Percentiles rank a stretch among this genome's conserved stretches.
Evolutionary conservation across 2,113 vertebrate genomes (phyloP).

Genomic region (Phalacrocorax aristotelis): DNA sequence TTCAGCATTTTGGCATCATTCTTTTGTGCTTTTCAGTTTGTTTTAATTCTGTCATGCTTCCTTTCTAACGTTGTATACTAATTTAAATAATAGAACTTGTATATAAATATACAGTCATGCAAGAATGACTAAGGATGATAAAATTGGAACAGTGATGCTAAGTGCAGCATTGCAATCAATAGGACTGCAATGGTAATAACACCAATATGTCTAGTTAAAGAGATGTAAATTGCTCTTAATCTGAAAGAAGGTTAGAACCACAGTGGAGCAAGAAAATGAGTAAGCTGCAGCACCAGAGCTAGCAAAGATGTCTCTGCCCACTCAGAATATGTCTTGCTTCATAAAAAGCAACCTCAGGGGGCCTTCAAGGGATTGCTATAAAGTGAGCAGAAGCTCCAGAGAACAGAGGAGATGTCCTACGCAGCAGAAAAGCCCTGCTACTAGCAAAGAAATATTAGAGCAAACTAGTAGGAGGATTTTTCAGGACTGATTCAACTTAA

Average conservation of each 20-base stretch:
- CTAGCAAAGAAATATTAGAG: neutral
- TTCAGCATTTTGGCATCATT: conserved; percentile 24
- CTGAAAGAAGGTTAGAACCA: conserved; percentile 60
- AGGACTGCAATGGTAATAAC: conserved; percentile 66
- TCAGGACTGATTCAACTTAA: neutral
- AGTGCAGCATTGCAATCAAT: conserved; percentile 65
- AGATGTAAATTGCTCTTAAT: conserved; percentile 67
- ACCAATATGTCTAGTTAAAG: conserved; percentile 65
- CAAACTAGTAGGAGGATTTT: conserved; percentile 10
- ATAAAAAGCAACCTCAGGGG: conserved; percentile 36
- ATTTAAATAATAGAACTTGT: conserved; percentile 65
- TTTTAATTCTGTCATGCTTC: conserved; percentile 61
- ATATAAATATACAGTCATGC: conserved; percentile 65
- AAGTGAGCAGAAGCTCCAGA: conserved; percentile 3
- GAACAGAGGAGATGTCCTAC: neutral
- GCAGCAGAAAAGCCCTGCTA: conserved; percentile 16
- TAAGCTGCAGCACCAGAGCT: neutral
- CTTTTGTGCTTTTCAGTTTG: conserved; percentile 46
- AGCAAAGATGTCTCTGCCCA: conserved; percentile 10
- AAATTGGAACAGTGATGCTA: conserved; percentile 68
- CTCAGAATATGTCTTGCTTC: conserved; percentile 21
- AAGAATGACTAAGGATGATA: conserved; percentile 71
- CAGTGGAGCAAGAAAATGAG: conserved; percentile 21
- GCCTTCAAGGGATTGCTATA: conserved; percentile 12
- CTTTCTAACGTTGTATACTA: conserved; percentile 52